Conservation (phyloP, 1,140 invertebrate species). For the Rhopalosiphum padi region DNA sequence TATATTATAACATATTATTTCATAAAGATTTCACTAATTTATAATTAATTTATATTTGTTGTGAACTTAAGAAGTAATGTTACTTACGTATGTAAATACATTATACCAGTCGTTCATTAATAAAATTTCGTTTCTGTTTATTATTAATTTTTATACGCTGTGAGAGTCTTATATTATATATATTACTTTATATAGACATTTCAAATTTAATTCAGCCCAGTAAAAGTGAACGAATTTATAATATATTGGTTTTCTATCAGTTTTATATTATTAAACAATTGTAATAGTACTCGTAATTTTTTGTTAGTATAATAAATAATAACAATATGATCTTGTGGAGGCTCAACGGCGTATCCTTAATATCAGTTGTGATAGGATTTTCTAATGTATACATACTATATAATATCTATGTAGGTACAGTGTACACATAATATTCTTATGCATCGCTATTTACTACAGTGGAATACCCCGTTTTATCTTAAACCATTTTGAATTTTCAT, state of each 20-base stretch:
- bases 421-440: background rate
- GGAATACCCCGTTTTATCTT: background rate
- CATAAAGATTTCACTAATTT: background rate
- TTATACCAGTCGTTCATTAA: background rate
- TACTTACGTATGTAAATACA: background rate
- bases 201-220: background rate
- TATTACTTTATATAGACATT: background rate
- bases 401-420: background rate
- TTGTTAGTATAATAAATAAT: background rate
- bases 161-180: background rate
- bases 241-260: background rate
- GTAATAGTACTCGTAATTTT: background rate
- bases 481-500: background rate
- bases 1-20: background rate
- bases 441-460: background rate
- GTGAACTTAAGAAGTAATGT: background rate
- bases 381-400: background rate
- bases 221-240: background rate
- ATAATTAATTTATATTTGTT: background rate
- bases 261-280: background rate
- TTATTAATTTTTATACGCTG: background rate
- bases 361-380: background rate
- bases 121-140: background rate
- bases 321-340: background rate
- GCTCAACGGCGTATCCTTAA: background rate